Conservation (phyloP, 2,888 invertebrate genomes). For the Euproctis similis region DNA sequence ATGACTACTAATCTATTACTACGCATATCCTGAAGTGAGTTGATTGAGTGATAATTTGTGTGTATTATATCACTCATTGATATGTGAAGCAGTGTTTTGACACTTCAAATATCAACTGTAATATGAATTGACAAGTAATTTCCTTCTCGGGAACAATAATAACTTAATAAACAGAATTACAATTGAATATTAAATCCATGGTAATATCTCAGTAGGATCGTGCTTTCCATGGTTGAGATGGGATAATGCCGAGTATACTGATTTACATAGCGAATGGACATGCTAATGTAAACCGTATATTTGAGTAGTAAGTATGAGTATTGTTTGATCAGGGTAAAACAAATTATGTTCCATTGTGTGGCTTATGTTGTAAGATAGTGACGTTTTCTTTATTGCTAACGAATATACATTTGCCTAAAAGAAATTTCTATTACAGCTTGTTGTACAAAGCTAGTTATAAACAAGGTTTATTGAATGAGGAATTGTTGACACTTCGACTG, state of each 20-base stretch:
- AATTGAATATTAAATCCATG: constrained; percentile 37
- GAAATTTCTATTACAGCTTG: too few relatives aligned
- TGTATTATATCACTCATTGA: too few relatives aligned
- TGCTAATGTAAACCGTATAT: constrained; percentile 29
- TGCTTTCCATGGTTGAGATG: constrained; percentile 36
- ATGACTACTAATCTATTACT: too few relatives aligned
- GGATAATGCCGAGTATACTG: constrained; percentile 43
- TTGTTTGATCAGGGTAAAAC: constrained; percentile 2
- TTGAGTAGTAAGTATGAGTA: constrained; percentile 12
- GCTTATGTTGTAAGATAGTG: constrained; percentile 4
- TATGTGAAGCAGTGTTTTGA: constrained; percentile 5
- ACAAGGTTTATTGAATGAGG: too few relatives aligned
- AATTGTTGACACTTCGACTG: too few relatives aligned
- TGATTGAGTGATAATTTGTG: too few relatives aligned
- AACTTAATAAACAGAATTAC: constrained; percentile 39
- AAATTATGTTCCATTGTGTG: too few relatives aligned
- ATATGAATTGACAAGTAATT: constrained; percentile 14
- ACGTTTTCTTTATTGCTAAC: neutral
- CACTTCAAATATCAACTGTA: constrained; percentile 8
- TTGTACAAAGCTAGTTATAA: too few relatives aligned
- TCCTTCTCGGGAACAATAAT: constrained; percentile 25
- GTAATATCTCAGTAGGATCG: constrained; percentile 34
- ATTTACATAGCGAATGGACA: constrained; percentile 31
- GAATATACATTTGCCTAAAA: too few relatives aligned
- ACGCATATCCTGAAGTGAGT: too few relatives aligned